Evolutionary conservation across 2,113 vertebrate species (phyloP), one percentile per base, ranked within the genome.

Genomic region (Oenanthe oenanthe): DNA sequence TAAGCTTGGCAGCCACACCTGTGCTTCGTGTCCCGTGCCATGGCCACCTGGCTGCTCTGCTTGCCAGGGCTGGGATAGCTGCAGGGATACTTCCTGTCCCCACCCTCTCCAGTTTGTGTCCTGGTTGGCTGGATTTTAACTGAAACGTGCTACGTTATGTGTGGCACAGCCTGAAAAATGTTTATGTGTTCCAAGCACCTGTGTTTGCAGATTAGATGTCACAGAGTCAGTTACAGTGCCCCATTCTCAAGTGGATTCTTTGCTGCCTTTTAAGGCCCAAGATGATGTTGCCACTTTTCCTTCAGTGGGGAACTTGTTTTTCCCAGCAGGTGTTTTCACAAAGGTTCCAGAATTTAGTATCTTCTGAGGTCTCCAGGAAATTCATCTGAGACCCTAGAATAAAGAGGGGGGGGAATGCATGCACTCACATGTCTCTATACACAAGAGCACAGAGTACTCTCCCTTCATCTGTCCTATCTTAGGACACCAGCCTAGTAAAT

Each of bases 131-230:
- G 61, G 32, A 48, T 87, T 93, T 78, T 75, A 53, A n/a, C 28
- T 34, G 36, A 51, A 51, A 26, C 21, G 1, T 9, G 17, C 26
- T 28, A 2, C 0, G 0, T 12, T 54, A 12, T 7, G 4, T 74
- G 34, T 57, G 73, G 15, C 2, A 1, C 20, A 20, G 42, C 22
- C 38, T 71, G 68, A 25, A 48, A 48, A 85, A 12, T 15, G 10
- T 12, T 5, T 3, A 1, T 67, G 62, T 60, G 72, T 82, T 50
- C 70, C 18, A 34, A 66, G 53, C 26, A 16, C 8, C 10, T 0
- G 0, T 48, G 62, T 65, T 93, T 73, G 40, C 36, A 45, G 38
- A 54, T 24, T 22, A 43, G 32, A 4, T 77, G 29, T 38, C 17
- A 29, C 38, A 20, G 71, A 32, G 19, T 36, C 28, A 65, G 36